Base-by-base conservation (phyloP, 2,797 vertebrate species). In the Xenopus petersii region DNA sequence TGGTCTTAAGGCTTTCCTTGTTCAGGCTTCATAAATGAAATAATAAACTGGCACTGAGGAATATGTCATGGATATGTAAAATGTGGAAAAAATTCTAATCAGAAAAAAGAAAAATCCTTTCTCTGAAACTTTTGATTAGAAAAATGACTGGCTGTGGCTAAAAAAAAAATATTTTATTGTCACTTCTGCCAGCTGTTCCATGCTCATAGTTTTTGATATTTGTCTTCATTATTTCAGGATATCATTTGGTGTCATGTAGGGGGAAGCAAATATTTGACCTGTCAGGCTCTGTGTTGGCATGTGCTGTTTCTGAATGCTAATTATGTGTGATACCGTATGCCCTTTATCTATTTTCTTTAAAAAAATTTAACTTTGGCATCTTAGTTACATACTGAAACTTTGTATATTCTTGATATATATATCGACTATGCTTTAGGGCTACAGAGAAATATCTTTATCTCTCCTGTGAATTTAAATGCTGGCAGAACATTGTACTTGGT, bases 241-340 rank as follows among this genome's bases (percentile, higher is more conserved):
- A 74, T 67, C 42, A 74, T 36, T 67, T 55, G 21, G 15, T 21
- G 21, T 66, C 54, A 67, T 67, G 60, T 16, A 46, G 42, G 30
- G n/a, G 26, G 26, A 74, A 61, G 42, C 64, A 60, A 74, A 74
- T 74, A 74, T 74, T 67, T 74, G 55, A 49, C 71, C 16, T 61
- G 58, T 49, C 69, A 61, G 16, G 60, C 58, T 60, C 9, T 15
- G 47, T 62, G 69, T 49, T 15, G 42, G 17, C 36, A 60, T 33
- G 59, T 49, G 62, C 21, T 15, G 54, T 56, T 56, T 56, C 54
- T 56, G 54, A 51, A 51, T 51, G 49, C 16, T 56, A 56, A 56
- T 17, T 56, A 56, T 56, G 54, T 16, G 15, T 16, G 16, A 16
- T 56, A 56, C 54, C 6, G 17, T 17, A 56, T 17, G 7, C n/a